Base-by-base conservation (phyloP, 2,888 invertebrate genomes). In the Papilio elwesi region DNA sequence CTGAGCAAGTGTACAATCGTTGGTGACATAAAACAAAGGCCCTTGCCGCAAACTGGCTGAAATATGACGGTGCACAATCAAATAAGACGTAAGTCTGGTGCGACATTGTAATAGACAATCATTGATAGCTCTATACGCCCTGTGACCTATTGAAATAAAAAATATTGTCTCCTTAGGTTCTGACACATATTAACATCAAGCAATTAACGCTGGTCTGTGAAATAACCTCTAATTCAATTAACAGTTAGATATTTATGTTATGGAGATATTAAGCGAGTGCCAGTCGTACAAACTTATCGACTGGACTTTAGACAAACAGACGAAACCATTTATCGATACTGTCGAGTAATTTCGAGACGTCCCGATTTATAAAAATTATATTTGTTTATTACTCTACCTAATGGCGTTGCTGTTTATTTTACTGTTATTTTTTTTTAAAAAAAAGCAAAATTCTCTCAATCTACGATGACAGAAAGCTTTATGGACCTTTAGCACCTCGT, bases 401-500 rank as follows among this genome's bases (percentile, higher is more conserved):
- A 52, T 5, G 4, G 1, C 9, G 53, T 10, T 15, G 16, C 5
- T 55, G 5, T 16, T 55, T 26, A 26, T 26, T 55, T 55, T 11
- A 15, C 11, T 26, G 55, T 55, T 53, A 9, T 55, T 11, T 9
- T 16, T 9, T 11, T 1, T 53, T 16, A 10, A 16, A 16, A 53
- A 9, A 26, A 55, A 15, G 8, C 55, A 10, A n/a, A n/a, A n/a
- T n/a, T n/a, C n/a, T n/a, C n/a, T n/a, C n/a, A n/a, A n/a, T n/a
- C n/a, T n/a, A 57, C 6, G 10, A 43, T 9, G 43, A 55, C 26
- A 55, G 12, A 57, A 57, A 26, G 1, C 38, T 8, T 57, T 59
- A 59, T n/a, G 59, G 59, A 38, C 13, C 59, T 59, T 55, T 59
- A 38, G 12, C 59, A 59, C 59, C 59, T 59, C 38, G 59, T 59